These are phyloP conservation scores for Dendrocincla tyrannina DNA, from an alignment of 2,797 vertebrate species.

Conservation along the genomic window DNA sequence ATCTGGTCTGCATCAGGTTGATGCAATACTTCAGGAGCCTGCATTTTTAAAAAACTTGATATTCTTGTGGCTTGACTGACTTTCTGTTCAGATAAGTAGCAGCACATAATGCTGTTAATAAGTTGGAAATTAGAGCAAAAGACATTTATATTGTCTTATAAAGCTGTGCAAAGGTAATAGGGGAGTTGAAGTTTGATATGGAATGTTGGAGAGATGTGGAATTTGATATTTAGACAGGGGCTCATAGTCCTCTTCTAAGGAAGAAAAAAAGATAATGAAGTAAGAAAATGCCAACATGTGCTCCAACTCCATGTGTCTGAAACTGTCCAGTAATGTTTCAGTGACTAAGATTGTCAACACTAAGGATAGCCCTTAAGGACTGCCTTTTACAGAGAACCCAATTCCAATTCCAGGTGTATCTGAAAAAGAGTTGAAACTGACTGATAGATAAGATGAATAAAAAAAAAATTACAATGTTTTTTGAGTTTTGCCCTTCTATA, in stretches of 20 bases:
- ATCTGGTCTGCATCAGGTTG: background rate
- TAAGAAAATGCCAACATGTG: background rate
- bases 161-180: background rate
- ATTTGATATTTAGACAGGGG: background rate
- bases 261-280: background rate
- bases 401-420: background rate
- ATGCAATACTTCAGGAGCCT: background rate
- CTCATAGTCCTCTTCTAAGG: background rate
- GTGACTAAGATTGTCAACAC: background rate
- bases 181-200: background rate
- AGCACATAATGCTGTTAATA: background rate
- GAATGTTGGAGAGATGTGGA: background rate
- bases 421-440: background rate
- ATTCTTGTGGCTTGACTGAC: background rate
- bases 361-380: background rate
- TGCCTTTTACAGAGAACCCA: background rate
- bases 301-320: background rate
- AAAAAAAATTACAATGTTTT: background rate
- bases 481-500: background rate
- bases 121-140: background rate
- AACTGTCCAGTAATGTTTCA: background rate
- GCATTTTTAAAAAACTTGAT: background rate
- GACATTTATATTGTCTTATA: background rate
- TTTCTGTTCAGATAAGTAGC: background rate
- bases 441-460: background rate